Conservation (phyloP, 2,797 vertebrate genomes). For the Potorous gilbertii region DNA sequence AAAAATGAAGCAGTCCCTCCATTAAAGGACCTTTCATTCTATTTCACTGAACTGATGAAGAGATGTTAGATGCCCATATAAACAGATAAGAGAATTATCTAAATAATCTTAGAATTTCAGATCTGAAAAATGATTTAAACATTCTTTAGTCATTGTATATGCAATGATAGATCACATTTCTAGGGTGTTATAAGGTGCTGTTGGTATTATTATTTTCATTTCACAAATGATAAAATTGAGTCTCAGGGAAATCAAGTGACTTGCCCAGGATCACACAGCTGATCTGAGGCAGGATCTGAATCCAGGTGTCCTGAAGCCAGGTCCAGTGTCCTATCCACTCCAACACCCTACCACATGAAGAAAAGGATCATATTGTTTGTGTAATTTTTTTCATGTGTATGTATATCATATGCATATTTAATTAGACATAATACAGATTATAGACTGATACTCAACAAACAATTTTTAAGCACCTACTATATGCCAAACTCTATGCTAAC, state of each 20-base stretch:
- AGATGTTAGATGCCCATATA: neutral
- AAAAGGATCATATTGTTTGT: neutral
- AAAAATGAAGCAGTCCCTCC: neutral
- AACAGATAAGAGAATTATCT: neutral
- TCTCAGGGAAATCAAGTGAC: neutral
- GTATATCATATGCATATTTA: neutral
- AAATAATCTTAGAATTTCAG: neutral
- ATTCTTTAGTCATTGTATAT: neutral
- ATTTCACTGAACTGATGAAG: neutral
- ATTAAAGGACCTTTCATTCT: neutral
- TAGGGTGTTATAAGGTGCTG: neutral
- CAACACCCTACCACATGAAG: neutral
- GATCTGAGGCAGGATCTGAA: neutral
- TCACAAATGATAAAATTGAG: neutral
- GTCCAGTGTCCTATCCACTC: neutral
- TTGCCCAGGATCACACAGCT: neutral
- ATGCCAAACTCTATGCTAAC: neutral
- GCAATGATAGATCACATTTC: neutral
- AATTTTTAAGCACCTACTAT: slow-evolving; percentile 4
- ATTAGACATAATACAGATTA: neutral
- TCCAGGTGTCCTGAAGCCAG: neutral
- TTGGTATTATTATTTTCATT: neutral
- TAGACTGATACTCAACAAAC: neutral
- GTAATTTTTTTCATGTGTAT: neutral
- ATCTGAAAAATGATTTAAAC: neutral